These are phyloP conservation scores for Drosophila murphyi DNA, from an alignment of 1,140 invertebrate genomes.

Conservation along the genomic window DNA sequence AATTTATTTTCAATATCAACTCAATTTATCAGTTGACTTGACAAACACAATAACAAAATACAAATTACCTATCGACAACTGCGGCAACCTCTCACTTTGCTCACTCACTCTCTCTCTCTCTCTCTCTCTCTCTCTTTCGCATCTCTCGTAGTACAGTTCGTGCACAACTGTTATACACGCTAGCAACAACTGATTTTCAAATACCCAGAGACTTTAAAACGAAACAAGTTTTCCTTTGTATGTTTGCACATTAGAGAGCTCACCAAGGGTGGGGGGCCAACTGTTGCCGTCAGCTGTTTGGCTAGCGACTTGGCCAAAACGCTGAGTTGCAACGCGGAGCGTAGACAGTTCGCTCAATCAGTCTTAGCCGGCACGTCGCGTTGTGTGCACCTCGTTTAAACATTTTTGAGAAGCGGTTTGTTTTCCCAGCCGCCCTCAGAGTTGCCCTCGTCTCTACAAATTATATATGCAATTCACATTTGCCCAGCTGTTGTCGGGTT, in stretches of 20 bases:
- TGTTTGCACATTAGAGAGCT: constrained; percentile 40
- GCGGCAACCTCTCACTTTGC: constrained; percentile 5
- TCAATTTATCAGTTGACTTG: constrained; percentile 82
- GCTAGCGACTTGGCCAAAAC: constrained; percentile 61
- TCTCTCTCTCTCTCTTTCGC: background rate
- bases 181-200: constrained; percentile 51
- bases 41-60: constrained; percentile 74
- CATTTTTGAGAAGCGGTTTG: constrained; percentile 52
- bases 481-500: constrained; percentile 60
- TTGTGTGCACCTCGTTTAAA: constrained; percentile 64
- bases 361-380: constrained; percentile 74
- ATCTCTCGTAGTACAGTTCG: constrained; percentile 55
- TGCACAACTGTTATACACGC: constrained; percentile 45
- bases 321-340: constrained; percentile 47
- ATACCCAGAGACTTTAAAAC: constrained; percentile 63
- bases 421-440: constrained; percentile 16
- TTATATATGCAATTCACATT: constrained; percentile 54
- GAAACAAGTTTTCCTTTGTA: constrained; percentile 72
- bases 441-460: background rate
- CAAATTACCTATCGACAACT: constrained; percentile 57
- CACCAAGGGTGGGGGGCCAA: constrained; percentile 2
- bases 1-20: constrained; percentile 82
- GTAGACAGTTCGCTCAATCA: constrained; percentile 36
- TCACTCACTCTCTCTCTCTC: constrained; percentile 13
- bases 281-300: constrained; percentile 62